These are phyloP conservation scores for Cydia strobilella DNA, from an alignment of 1,140 invertebrate species.

Conservation along the genomic window DNA sequence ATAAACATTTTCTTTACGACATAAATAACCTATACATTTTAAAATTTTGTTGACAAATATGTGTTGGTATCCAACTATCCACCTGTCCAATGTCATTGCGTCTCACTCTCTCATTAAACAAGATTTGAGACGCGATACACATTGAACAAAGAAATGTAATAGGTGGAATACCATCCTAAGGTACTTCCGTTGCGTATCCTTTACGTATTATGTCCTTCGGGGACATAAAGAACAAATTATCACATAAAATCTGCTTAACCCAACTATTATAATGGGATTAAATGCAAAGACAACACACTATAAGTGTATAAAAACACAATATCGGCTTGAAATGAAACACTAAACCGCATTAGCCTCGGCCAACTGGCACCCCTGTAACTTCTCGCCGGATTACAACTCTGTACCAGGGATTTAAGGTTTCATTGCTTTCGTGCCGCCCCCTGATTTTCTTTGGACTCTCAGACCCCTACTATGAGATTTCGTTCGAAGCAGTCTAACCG, in stretches of 20 bases:
- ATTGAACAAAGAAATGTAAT: too few relatives aligned
- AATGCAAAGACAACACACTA: conserved; percentile 52
- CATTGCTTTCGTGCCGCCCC: conserved; percentile 64
- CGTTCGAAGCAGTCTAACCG: too few relatives aligned
- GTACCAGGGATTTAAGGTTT: conserved; percentile 80
- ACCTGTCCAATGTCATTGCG: too few relatives aligned
- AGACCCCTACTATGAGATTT: conserved; percentile 48
- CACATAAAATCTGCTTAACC: background rate
- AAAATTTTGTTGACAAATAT: too few relatives aligned
- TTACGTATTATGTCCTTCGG: background rate
- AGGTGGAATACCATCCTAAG: too few relatives aligned
- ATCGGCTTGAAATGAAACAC: conserved; percentile 69
- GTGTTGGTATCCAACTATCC: too few relatives aligned
- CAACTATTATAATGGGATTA: conserved; percentile 44
- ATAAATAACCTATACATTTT: too few relatives aligned
- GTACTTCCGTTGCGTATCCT: background rate
- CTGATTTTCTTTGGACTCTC: conserved; percentile 42
- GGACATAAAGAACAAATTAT: background rate
- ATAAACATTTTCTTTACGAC: too few relatives aligned
- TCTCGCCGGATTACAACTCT: conserved; percentile 76
- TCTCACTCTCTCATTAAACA: too few relatives aligned
- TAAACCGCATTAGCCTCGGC: conserved; percentile 75
- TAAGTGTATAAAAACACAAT: conserved; percentile 68
- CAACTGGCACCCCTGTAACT: conserved; percentile 75
- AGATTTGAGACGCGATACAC: too few relatives aligned